Conservation (phyloP, 2,113 vertebrate species). For the Todiramphus saurophagus region DNA sequence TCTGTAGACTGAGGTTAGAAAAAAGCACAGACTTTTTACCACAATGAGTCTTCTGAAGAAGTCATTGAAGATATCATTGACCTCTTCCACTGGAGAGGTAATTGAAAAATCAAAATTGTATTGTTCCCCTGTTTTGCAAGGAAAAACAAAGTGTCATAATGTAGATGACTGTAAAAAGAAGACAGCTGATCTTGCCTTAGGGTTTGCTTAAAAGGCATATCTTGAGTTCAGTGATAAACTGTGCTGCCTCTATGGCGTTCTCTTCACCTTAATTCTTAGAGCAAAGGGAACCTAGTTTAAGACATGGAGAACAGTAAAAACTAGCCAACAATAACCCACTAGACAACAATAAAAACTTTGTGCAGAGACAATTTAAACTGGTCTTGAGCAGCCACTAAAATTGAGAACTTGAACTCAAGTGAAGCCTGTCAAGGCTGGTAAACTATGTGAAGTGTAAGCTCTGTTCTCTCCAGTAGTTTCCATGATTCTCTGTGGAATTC, state of each 20-base stretch:
- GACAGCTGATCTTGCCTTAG: not conserved
- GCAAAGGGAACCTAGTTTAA: not conserved
- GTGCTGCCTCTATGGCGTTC: not conserved
- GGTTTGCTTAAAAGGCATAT: not conserved
- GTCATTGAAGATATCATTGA: not conserved
- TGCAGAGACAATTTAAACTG: not conserved
- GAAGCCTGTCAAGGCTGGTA: not conserved
- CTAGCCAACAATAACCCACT: no score
- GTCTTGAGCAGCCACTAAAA: not conserved
- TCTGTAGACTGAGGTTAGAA: not conserved
- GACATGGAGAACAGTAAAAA: constrained; percentile 3
- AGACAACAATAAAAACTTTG: no score
- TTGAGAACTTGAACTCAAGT: not conserved
- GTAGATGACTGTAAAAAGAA: not conserved
- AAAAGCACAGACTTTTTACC: not conserved
- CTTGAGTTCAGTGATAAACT: not conserved
- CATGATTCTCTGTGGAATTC: not conserved
- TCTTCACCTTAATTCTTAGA: not conserved
- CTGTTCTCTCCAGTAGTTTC: not conserved
- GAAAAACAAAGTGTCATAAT: not conserved
- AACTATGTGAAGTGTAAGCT: not conserved
- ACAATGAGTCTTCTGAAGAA: not conserved
- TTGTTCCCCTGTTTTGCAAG: not conserved
- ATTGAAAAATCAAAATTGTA: not conserved
- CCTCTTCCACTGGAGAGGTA: not conserved